Conservation (phyloP, 2,113 vertebrate species). For the Ellobius talpinus region DNA sequence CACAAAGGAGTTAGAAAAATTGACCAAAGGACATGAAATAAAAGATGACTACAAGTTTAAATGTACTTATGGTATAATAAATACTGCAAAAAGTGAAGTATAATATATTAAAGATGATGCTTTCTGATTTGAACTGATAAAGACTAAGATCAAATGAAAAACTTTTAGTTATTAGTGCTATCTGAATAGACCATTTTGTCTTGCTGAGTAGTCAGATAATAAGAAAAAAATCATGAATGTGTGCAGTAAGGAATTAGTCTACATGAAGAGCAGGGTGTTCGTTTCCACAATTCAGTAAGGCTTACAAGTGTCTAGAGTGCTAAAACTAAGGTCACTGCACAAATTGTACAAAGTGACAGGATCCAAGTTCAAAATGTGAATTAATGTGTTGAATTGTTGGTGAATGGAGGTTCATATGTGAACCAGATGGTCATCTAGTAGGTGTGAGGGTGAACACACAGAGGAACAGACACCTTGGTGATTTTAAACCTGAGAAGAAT, state of each 20-base stretch:
- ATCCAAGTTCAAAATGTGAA: not conserved
- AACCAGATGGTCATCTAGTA: rapidly evolving
- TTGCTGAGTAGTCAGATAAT: not conserved
- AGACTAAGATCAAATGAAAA: not conserved
- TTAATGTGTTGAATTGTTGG: not conserved
- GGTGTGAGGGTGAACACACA: rapidly evolving
- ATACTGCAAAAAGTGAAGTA: not conserved
- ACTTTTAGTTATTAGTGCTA: not conserved
- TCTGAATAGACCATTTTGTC: not conserved
- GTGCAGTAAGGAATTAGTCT: not conserved
- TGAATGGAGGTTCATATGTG: not conserved
- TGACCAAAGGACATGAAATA: not conserved
- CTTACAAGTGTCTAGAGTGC: not conserved
- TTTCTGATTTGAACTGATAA: not conserved
- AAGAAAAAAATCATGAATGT: not conserved
- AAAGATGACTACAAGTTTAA: not conserved
- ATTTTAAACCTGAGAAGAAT: not conserved
- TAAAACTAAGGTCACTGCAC: not conserved
- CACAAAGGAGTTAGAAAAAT: not conserved
- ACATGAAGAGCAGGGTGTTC: not conserved
- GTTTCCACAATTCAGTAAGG: not conserved
- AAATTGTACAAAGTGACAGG: not conserved
- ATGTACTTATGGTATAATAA: not conserved
- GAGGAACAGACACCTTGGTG: not conserved
- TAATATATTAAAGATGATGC: not conserved